A percentile compares a stretch with the other conserved stretches of the same genome.
Evolutionary conservation across 2,113 vertebrate species (phyloP).

Genomic region (cattle (Bos taurus)): ARS-UCD2.0 NC_037348.1:41915001-41915500

Average conservation of each 20-base stretch:
- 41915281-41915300: neutral
- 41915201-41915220: neutral
- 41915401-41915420: neutral
- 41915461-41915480: neutral
- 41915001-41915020: neutral
- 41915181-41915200: neutral
- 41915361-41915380: neutral
- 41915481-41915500: neutral
- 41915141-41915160: neutral
- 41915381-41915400: neutral
- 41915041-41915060: slow-evolving; percentile 1
- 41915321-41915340: neutral
- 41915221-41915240: neutral
- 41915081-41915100: neutral
- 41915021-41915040: neutral
- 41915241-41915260: neutral
- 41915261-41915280: neutral
- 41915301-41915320: neutral
- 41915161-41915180: neutral
- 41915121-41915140: neutral
- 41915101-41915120: neutral
- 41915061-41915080: neutral
- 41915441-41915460: neutral
- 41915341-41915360: neutral
- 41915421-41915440: neutral